Percentiles rank a stretch among this genome's conserved stretches.
These are phyloP conservation scores for Agrochola litura DNA, from an alignment of 2,888 invertebrate species.

Conservation along the genomic window DNA sequence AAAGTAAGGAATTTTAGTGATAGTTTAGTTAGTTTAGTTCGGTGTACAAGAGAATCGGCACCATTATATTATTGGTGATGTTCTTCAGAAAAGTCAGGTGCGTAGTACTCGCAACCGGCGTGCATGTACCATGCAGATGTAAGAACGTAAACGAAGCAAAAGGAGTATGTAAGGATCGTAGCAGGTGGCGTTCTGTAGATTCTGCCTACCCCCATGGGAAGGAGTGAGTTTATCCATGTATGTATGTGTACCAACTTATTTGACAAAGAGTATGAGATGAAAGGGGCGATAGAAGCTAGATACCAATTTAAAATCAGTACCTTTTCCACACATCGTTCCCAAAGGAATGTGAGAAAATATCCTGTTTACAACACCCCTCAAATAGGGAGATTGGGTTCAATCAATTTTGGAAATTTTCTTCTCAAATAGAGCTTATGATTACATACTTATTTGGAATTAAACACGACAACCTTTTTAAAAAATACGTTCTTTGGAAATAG, in stretches of 20 bases:
- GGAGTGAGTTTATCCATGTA: background rate
- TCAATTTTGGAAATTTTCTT: slow-evolving; percentile 47
- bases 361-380: slow-evolving; percentile 23
- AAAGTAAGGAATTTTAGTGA: too few species aligned
- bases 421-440: slow-evolving; percentile 43
- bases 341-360: slow-evolving; percentile 16
- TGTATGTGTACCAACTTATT: background rate
- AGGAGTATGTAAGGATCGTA: background rate
- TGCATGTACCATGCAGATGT: background rate
- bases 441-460: slow-evolving; percentile 22
- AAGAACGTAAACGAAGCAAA: background rate
- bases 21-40: too few species aligned
- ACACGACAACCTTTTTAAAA: background rate
- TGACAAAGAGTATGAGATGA: slow-evolving; percentile 1
- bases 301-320: slow-evolving; percentile 45
- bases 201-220: background rate
- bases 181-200: background rate
- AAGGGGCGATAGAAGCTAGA: background rate
- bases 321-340: slow-evolving; percentile 20
- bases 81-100: background rate
- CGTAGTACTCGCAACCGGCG: background rate
- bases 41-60: too few species aligned
- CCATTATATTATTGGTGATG: too few species aligned
- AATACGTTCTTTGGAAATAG: background rate
- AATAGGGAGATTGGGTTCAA: slow-evolving; percentile 37